Conservation (phyloP, 2,113 vertebrate genomes). For the Colinus virginianus region DNA sequence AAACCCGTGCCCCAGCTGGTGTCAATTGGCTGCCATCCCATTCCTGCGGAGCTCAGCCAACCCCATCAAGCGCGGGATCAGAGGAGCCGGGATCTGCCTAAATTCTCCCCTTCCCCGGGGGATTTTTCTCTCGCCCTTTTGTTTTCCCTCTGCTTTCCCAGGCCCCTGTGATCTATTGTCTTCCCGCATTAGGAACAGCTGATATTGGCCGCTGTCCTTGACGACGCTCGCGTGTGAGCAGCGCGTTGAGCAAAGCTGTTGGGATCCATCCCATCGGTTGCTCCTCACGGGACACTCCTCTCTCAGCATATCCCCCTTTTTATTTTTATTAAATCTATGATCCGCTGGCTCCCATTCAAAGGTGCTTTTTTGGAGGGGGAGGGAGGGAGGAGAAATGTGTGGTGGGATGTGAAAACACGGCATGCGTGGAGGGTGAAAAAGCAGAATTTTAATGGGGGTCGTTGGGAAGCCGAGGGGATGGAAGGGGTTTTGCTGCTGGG, state of each 20-base stretch:
- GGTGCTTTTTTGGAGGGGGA: too few species aligned
- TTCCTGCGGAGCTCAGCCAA: neutral
- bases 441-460: fast-evolving
- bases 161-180: neutral
- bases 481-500: neutral
- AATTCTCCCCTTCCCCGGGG: neutral
- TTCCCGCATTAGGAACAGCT: neutral
- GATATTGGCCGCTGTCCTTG: neutral
- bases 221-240: neutral
- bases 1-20: neutral
- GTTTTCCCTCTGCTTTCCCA: neutral
- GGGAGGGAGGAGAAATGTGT: neutral
- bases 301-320: neutral
- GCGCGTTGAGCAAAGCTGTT: neutral
- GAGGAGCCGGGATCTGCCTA: neutral
- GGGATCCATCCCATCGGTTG: neutral
- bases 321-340: neutral
- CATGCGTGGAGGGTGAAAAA: fast-evolving
- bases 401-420: neutral
- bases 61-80: neutral
- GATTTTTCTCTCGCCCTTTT: neutral
- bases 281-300: fast-evolving
- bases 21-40: neutral
- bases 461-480: fast-evolving
- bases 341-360: neutral